These are phyloP conservation scores for Oncorhynchus mykiss DNA, from an alignment of 2,113 vertebrate species.

Conservation along the genomic window DNA sequence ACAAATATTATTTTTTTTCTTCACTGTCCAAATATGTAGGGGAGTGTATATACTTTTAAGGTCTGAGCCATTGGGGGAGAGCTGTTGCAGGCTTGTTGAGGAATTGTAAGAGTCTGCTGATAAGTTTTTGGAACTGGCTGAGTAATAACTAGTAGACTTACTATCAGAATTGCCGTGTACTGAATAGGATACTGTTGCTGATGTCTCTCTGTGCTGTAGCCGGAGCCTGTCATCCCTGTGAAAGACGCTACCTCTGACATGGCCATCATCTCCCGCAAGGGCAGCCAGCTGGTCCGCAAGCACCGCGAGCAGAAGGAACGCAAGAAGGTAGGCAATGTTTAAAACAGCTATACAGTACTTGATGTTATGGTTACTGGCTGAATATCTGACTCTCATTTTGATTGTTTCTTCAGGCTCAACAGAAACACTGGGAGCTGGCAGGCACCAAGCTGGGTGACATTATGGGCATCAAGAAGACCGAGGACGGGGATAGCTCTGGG, in stretches of 20 bases:
- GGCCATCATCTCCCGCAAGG: conserved; percentile 97
- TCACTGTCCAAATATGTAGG: too few relatives aligned
- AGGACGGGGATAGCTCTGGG: conserved; percentile 74
- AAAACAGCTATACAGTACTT: neutral
- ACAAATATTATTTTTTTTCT: too few relatives aligned
- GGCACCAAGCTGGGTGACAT: conserved; percentile 97
- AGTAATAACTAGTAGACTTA: too few relatives aligned
- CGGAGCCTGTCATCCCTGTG: conserved; percentile 95
- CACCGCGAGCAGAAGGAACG: conserved; percentile 97
- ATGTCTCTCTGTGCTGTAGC: conserved; percentile 67
- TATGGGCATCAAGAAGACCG: conserved; percentile 95
- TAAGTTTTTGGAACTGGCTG: too few relatives aligned
- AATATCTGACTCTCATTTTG: neutral
- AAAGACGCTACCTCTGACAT: conserved; percentile 95
- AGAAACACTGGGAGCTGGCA: conserved; percentile 98
- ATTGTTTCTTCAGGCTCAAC: conserved; percentile 83
- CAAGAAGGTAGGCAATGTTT: conserved; percentile 81
- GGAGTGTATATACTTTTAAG: too few relatives aligned
- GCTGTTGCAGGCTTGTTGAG: too few relatives aligned
- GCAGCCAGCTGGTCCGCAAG: conserved; percentile 95
- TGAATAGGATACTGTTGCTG: neutral
- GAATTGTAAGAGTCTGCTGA: too few relatives aligned
- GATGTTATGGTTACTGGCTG: neutral
- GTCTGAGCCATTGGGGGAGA: too few relatives aligned
- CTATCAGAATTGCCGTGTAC: neutral